Base-by-base conservation (phyloP, 2,797 vertebrate genomes). In the Chelonia mydas region DNA sequence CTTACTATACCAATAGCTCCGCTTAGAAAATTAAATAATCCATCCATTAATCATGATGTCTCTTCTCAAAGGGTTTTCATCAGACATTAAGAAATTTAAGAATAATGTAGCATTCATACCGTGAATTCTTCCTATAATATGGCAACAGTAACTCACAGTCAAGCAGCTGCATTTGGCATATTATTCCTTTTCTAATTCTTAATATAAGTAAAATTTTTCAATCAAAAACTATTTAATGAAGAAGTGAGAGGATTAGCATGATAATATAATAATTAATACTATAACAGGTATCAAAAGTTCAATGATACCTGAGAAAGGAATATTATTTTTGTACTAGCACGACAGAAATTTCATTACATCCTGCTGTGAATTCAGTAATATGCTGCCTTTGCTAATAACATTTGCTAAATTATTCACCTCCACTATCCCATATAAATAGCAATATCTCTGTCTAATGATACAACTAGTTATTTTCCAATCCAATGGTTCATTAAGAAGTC, bases 221-320 rank as follows among this genome's bases (percentile, higher is more conserved):
- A 78, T 97, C 96, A 89, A 90, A 97, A 90, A 91, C 37, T 94
- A 97, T 95, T 97, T 98, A 98, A 98, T 98, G 97, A 98, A 98
- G 83, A 97, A 89, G 37, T 54, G 86, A 97, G 88, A 94, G 96
- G 88, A 95, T 15, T 86, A 94, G 93, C 55, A 76, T 85, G 91
- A 94, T 81, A 96, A 65, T 87, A 41, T 95, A 94, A 94, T 41
- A 57, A 53, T 96, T 95, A 95, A 94, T 92, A 93, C 81, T 95
- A 95, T 94, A 89, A 95, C 9, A 97, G 74, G 95, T 86, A 95
- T 90, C 94, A 89, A 83, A 96, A 96, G 50, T 45, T 93, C 78
- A 81, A 92, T 37, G 96, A 79, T 51, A 95, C 95, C 89, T 95
- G 86, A 61, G 87, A 96, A 96, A 97, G 81, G 37, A 53, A 93